Base-by-base conservation (phyloP, 2,888 invertebrate genomes). In the Xiphydria camelus region DNA sequence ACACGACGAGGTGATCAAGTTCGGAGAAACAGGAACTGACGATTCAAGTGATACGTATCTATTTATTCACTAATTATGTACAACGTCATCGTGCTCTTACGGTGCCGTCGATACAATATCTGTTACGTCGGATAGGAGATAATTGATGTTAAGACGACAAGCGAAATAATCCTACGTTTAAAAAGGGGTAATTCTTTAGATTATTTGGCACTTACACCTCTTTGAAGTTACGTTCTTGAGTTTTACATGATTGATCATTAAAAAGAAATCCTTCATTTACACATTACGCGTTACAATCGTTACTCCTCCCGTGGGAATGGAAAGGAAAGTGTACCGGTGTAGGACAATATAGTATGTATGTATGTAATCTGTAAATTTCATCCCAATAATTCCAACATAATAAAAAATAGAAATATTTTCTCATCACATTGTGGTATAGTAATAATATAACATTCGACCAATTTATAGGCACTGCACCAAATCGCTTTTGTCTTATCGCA, bases 401-500 rank as follows among this genome's bases (percentile, higher is more conserved):
- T 47, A 48, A 43, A n/a, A n/a, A n/a, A n/a, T 46, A 45, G 36
- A 41, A 48, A 49, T 47, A 47, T 39, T 53, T 43, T 56, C 39
- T 40, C 51, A 57, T 53, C 53, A 54, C 47, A 51, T 50, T 49
- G 57, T 59, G 51, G 49, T 51, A 55, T 61, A 56, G 60, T 53
- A 51, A 53, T 59, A n/a, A n/a, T n/a, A n/a, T n/a, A n/a, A n/a
- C n/a, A 29, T 14, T 29, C 29, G 15, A 15, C 51, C 49, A 59
- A 56, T 63, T 51, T 53, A 43, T 60, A 65, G 63, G 65, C 62
- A 67, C 61, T 64, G 59, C 57, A 56, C 57, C 45, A 53, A 63
- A 62, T 57, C 61, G 57, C 60, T 61, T 60, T 57, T 59, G 58
- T 57, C 60, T 61, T 54, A 49, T 61, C 56, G 50, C 55, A 57